Conservation (phyloP, 1,140 invertebrate species). For the Centruroides sculpturatus region DNA sequence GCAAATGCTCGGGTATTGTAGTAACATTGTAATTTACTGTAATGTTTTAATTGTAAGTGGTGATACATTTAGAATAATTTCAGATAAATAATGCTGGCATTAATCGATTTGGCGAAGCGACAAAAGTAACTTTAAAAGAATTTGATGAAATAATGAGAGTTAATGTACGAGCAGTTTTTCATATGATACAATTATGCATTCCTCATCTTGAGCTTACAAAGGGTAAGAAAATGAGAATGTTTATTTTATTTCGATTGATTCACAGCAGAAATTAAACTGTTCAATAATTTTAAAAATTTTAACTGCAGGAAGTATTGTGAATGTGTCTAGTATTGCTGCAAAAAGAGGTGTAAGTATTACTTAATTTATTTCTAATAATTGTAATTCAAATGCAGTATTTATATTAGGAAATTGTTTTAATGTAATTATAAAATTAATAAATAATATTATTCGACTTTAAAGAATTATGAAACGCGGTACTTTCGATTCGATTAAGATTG, state of each 20-base stretch:
- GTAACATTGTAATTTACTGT: too few species aligned
- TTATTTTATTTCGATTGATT: too few species aligned
- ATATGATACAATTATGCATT: slow-evolving; percentile 65
- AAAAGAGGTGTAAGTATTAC: slow-evolving; percentile 42
- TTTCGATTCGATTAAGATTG: too few species aligned
- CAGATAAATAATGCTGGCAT: slow-evolving; percentile 21
- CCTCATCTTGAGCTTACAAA: slow-evolving; percentile 66
- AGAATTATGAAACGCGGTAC: too few species aligned
- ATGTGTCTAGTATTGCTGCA: slow-evolving; percentile 79
- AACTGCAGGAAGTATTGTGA: slow-evolving; percentile 45
- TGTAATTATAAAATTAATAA: too few species aligned
- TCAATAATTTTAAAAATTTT: background rate
- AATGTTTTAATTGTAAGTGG: too few species aligned
- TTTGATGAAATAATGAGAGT: slow-evolving; percentile 69
- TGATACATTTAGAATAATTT: background rate
- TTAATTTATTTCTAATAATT: too few species aligned
- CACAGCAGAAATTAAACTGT: too few species aligned
- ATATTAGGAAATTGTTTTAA: too few species aligned
- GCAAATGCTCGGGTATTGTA: too few species aligned
- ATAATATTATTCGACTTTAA: too few species aligned
- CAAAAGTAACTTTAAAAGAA: slow-evolving; percentile 62
- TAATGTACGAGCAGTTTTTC: slow-evolving; percentile 67
- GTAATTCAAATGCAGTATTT: too few species aligned
- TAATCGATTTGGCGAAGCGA: slow-evolving; percentile 60
- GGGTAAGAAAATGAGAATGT: slow-evolving; percentile 24